phyloP scores from a whole-genome alignment of 2,888 invertebrate genomes.

The Lasioglossum pauxillum region DNA sequence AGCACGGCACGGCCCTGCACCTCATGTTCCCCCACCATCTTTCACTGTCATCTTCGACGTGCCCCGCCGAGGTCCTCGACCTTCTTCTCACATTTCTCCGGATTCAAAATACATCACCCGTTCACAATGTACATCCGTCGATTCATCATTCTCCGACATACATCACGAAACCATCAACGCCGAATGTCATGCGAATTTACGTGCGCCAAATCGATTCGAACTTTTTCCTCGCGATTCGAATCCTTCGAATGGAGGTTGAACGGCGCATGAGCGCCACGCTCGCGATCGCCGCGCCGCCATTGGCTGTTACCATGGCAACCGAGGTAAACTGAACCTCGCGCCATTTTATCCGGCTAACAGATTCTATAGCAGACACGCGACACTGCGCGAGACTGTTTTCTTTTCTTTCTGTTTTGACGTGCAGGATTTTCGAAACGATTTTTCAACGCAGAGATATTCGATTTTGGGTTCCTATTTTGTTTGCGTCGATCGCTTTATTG shows the following conservation, averaged over 20 bases:
- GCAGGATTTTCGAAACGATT: not conserved
- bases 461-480: not conserved
- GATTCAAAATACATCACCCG: not conserved
- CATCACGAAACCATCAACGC: not conserved
- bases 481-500: not conserved
- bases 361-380: constrained; percentile 1
- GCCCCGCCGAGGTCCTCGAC: constrained; percentile 8
- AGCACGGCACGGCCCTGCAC: constrained; percentile 27
- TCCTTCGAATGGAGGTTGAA: constrained; percentile 39
- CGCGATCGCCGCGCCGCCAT: constrained; percentile 14
- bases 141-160: not conserved
- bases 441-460: not conserved
- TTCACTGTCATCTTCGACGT: constrained; percentile 37
- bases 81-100: not conserved
- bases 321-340: constrained; percentile 49
- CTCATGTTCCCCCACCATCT: constrained; percentile 33
- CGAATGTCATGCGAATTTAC: constrained; percentile 32
- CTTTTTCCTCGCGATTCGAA: not conserved
- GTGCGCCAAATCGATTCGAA: not conserved
- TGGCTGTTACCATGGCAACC: constrained; percentile 58
- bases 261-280: constrained; percentile 36
- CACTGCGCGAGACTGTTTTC: not conserved
- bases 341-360: constrained; percentile 57
- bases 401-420: not conserved
- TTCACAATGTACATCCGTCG: accelerated